Evolutionary conservation across 2,797 vertebrate genomes (phyloP).

Genomic region (Typhlichthys subterraneus): DNA sequence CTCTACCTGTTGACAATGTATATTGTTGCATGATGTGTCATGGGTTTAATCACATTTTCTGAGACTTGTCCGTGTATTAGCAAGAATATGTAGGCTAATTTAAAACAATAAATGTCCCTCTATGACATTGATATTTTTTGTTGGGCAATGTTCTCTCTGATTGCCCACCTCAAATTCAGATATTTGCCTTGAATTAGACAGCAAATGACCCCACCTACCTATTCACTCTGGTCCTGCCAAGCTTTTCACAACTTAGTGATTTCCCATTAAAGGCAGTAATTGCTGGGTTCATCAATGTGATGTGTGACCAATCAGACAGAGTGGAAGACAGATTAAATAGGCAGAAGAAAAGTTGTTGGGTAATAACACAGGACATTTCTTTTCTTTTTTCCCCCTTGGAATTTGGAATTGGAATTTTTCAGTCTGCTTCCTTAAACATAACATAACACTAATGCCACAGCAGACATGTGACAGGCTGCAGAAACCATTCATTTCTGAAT

Average conservation of each 20-base stretch:
- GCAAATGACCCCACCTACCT: constrained; percentile 2
- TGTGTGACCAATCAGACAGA: constrained; percentile 39
- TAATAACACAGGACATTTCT: constrained; percentile 24
- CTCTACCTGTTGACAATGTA: too few relatives aligned
- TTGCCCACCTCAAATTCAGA: constrained; percentile 21
- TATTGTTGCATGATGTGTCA: too few relatives aligned
- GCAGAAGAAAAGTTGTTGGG: constrained; percentile 18
- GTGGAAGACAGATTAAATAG: constrained; percentile 28
- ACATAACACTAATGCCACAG: not conserved
- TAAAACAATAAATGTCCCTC: constrained; percentile 6
- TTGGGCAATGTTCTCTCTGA: constrained; percentile 3
- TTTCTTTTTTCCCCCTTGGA: constrained; percentile 11
- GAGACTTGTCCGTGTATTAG: not conserved
- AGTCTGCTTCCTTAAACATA: constrained; percentile 6
- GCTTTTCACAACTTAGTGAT: constrained; percentile 43
- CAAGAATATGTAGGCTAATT: not conserved
- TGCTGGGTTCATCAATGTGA: constrained; percentile 38
- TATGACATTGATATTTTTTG: constrained; percentile 13
- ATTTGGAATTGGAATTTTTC: constrained; percentile 14
- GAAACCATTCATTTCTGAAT: not conserved
- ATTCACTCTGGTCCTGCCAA: constrained; percentile 14
- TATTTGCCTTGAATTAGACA: constrained; percentile 9
- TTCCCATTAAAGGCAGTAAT: constrained; percentile 36
- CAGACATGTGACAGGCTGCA: not conserved
- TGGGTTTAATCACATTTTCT: too few relatives aligned